Conservation (phyloP, 2,888 invertebrate genomes). For the Lasioglossum marginatum region DNA sequence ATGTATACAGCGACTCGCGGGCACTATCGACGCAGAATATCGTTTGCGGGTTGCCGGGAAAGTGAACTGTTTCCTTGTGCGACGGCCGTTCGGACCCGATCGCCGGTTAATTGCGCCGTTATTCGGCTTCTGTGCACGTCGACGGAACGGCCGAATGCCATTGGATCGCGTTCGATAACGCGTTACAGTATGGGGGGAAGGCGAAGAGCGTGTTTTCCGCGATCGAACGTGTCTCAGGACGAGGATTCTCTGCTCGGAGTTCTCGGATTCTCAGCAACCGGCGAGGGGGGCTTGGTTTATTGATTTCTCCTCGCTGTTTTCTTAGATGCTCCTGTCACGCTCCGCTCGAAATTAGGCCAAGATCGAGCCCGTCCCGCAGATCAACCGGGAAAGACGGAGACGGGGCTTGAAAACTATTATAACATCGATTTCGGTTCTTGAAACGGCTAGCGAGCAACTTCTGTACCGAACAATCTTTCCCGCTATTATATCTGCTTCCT, state of each 20-base stretch:
- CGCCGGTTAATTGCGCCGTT: slow-evolving; percentile 44
- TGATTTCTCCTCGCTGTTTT: slow-evolving; percentile 44
- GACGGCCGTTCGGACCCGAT: slow-evolving; percentile 36
- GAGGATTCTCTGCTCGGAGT: background rate
- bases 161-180: background rate
- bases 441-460: background rate
- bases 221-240: slow-evolving; percentile 12
- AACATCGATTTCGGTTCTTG: background rate
- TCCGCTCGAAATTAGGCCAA: slow-evolving; percentile 26
- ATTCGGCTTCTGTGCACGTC: background rate
- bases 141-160: background rate
- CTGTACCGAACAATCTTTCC: background rate
- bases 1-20: background rate
- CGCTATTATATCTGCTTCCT: background rate
- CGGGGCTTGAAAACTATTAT: background rate
- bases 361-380: slow-evolving; percentile 5
- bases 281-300: slow-evolving; percentile 33
- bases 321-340: slow-evolving; percentile 27
- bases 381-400: background rate
- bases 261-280: slow-evolving; percentile 25
- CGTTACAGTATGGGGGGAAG: background rate
- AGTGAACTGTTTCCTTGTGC: slow-evolving; percentile 11
- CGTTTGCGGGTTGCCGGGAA: background rate
- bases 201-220: background rate
- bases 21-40: background rate